Conservation (phyloP, 2,797 vertebrate genomes). For the Sandelia bainsii region DNA sequence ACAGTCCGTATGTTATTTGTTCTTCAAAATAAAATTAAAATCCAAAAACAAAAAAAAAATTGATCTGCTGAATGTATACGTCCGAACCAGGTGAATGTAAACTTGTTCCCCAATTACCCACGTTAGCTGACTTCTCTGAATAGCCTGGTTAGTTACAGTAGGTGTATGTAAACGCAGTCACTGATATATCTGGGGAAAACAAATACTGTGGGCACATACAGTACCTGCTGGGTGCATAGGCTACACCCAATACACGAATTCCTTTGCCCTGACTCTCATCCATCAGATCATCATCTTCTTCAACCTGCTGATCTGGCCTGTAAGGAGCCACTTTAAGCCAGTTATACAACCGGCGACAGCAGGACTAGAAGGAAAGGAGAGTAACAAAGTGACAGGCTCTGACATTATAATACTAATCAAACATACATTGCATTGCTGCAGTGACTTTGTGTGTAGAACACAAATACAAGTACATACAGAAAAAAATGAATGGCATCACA, state of each 20-base stretch:
- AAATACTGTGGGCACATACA: not conserved
- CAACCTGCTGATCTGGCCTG: constrained; percentile 96
- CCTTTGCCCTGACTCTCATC: constrained; percentile 97
- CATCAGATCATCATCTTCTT: constrained; percentile 99
- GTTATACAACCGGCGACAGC: constrained; percentile 96
- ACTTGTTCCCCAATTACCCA: too few relatives aligned
- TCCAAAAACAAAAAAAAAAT: too few relatives aligned
- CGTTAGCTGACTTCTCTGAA: too few relatives aligned
- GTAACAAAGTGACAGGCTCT: not conserved
- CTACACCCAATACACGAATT: constrained; percentile 95
- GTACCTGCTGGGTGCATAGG: constrained; percentile 94
- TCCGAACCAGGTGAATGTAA: too few relatives aligned
- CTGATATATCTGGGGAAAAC: not conserved
- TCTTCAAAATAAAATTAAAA: too few relatives aligned
- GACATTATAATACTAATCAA: not conserved
- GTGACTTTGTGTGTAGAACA: not conserved
- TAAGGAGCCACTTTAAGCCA: constrained; percentile 97
- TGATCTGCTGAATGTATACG: too few relatives aligned
- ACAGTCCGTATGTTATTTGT: not conserved
- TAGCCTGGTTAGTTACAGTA: too few relatives aligned
- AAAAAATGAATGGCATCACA: not conserved
- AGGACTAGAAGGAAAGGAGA: constrained; percentile 84
- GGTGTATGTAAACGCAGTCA: too few relatives aligned
- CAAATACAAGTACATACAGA: not conserved
- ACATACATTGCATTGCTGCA: not conserved